Base-by-base conservation (phyloP, 2,888 invertebrate genomes). In the Ctenicera cuprea region DNA sequence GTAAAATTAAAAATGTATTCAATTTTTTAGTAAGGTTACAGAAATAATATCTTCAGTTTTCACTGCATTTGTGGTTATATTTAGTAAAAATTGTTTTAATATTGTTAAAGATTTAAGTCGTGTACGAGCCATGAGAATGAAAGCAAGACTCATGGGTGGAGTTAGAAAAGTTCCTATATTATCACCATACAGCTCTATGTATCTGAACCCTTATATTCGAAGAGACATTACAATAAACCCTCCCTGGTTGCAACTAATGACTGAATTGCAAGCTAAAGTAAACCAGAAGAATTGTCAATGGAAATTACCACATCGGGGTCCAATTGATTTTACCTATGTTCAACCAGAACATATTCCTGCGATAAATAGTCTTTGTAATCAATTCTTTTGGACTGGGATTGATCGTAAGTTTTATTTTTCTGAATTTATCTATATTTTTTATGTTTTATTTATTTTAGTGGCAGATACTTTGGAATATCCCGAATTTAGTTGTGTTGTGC, bases 381-480 rank as follows among this genome's bases (percentile, higher is more conserved):
- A 93, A 82, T 94, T 92, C 86, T 97, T 97, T 87, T 97, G 97
- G 97, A 94, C 96, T 1, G 97, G 96, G 57, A 94, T 97, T 75
- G 97, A 97, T 87, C 88, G 97, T 97, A 87, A 91, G 93, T 89
- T 76, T 64, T 45, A 20, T 67, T 68, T 61, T n/a, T n/a, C n/a
- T 18, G 20, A 26, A 26, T 30, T n/a, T 22, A 1, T 26, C 2
- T 30, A 9, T n/a, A 14, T 11, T 26, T 33, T 30, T 30, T n/a
- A n/a, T n/a, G 12, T 26, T 22, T 2, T 18, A 20, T 20, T 48
- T 12, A 16, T 43, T 30, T 72, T 87, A 97, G 96, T 97, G 85
- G 93, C 95, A 0, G 97, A 97, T 81, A 93, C 94, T 73, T 89
- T 97, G 1, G 94, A 95, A 83, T 97, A 97, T 88, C 97, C 97